Base-by-base conservation (phyloP, 2,797 vertebrate species). In the Spea hammondii region DNA sequence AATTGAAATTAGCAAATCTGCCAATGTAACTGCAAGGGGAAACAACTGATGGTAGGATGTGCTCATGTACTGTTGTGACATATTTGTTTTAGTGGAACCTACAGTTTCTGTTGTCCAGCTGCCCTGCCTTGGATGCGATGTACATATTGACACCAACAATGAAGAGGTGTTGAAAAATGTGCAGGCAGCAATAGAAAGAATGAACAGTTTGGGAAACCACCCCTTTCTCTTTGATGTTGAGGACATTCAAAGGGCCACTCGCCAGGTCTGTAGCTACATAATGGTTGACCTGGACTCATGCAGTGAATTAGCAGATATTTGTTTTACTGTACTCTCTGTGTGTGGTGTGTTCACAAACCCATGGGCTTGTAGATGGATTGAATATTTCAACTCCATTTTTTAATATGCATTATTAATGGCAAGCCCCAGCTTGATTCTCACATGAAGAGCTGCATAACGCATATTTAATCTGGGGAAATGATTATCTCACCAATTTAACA, bases 201-300 rank as follows among this genome's bases (percentile, higher is more conserved):
- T 79, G 48, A 79, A 79, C 65, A 64, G 4, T 8, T 1, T 32
- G 8, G 65, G 47, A 47, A 68, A 68, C 65, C 65, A 74, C 44
- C 32, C 66, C 44, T 79, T 74, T 48, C 65, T 69, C 44, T 79
- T 79, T 69, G 65, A 13, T 12, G 17, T 79, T 7, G 65, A 79
- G n/a, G 46, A 53, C 5, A 8, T 79, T 62, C 53, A n/a, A 45
- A 53, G 4, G 4, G 78, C 78, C 1, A 1, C 5, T 0, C 53
- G 13, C 4, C 71, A 79, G 78, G 78, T 79, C 12, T 74, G 78
- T 12, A 60, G 51, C 8, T 46, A 60, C 4, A 44, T 47, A 32
- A 32, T 32, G 32, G 32, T 32, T 32, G 32, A 32, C 32, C 32
- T 32, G 32, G 32, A 32, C 32, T 32, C 32, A 32, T 32, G 32